phyloP scores from a whole-genome alignment of 2,888 invertebrate species.

The Clostera curtula region DNA sequence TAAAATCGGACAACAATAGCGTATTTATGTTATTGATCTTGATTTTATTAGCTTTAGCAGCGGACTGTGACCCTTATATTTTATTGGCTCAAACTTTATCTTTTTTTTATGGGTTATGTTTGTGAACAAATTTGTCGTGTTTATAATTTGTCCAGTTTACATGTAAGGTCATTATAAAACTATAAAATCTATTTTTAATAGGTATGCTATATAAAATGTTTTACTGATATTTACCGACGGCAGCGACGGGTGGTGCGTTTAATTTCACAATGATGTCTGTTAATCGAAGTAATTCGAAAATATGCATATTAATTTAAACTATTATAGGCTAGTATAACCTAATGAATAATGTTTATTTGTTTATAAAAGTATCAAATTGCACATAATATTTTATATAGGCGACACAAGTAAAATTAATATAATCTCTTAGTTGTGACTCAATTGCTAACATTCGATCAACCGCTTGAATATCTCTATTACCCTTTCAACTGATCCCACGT shows the following conservation, averaged over 20 bases:
- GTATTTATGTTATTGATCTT: conserved; percentile 63
- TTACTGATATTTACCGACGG: conserved; percentile 16
- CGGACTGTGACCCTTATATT: conserved; percentile 25
- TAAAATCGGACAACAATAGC: conserved; percentile 60
- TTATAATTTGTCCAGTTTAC: conserved; percentile 21
- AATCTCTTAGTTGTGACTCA: too few relatives aligned
- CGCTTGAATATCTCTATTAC: conserved; percentile 64
- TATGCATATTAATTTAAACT: too few relatives aligned
- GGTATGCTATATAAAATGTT: conserved; percentile 13
- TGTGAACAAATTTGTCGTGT: conserved; percentile 14
- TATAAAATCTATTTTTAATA: conserved; percentile 21
- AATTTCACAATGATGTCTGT: too few relatives aligned
- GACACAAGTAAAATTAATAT: too few relatives aligned
- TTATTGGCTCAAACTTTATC: conserved; percentile 9
- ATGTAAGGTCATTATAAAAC: conserved; percentile 26
- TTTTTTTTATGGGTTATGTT: conserved; percentile 23
- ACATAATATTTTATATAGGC: too few relatives aligned
- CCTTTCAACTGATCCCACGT: conserved; percentile 50
- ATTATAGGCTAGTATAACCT: too few relatives aligned
- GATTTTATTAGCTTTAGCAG: conserved; percentile 48
- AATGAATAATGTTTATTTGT: too few relatives aligned
- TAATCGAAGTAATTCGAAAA: too few relatives aligned
- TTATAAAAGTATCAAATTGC: conserved; percentile 2
- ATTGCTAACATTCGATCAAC: too few relatives aligned
- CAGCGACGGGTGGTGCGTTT: conserved; percentile 6